Conservation (phyloP, 2,113 vertebrate genomes). For the Puma concolor region DNA sequence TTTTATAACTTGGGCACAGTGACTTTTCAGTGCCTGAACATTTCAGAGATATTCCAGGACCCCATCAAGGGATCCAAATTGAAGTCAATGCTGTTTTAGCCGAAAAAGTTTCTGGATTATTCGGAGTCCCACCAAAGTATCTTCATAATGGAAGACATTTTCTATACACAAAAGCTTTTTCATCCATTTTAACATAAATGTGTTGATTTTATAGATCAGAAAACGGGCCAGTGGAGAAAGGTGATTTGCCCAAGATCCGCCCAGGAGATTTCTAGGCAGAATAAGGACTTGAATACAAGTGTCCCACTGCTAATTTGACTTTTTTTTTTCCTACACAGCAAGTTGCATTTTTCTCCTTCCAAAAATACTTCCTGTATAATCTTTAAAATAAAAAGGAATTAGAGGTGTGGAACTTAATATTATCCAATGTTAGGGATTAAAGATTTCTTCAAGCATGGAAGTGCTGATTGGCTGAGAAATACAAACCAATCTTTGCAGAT, state of each 20-base stretch:
- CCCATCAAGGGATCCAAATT: background rate
- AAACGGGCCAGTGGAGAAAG: background rate
- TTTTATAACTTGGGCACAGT: background rate
- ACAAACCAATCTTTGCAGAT: background rate
- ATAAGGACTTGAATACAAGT: background rate
- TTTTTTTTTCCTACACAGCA: background rate
- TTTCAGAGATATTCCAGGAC: background rate
- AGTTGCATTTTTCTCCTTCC: background rate
- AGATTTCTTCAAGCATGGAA: background rate
- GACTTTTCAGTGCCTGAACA: background rate
- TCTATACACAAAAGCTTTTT: background rate
- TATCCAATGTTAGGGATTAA: background rate
- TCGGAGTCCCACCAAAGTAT: background rate
- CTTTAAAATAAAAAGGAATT: background rate
- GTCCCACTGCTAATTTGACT: background rate
- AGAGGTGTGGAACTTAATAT: slow-evolving; percentile 6
- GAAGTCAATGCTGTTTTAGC: background rate
- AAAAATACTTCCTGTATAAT: background rate
- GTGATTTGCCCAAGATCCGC: background rate
- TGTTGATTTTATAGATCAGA: background rate
- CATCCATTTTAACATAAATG: slow-evolving; percentile 1
- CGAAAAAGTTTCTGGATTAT: background rate
- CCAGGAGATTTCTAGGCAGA: background rate
- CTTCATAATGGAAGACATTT: background rate
- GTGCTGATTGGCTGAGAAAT: slow-evolving; percentile 49